Evolutionary conservation across 2,797 vertebrate genomes (phyloP).

Genomic region (Aulostomus chinensis): DNA sequence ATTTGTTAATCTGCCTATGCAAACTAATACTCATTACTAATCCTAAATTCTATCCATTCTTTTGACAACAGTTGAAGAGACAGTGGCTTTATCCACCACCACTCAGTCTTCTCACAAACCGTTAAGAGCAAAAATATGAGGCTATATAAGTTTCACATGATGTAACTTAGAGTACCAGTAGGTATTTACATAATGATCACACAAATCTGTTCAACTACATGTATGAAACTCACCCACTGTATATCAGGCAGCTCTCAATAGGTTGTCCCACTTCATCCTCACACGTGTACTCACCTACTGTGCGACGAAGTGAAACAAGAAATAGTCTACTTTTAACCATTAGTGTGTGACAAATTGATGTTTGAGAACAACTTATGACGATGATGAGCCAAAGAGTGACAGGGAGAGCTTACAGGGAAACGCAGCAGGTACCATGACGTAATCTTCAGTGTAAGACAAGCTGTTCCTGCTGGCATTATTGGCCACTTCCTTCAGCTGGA

Average conservation of each 20-base stretch:
- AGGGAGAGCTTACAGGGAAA: constrained; percentile 81
- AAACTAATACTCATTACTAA: background rate
- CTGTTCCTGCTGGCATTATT: constrained; percentile 82
- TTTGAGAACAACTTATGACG: background rate
- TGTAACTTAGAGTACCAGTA: too few relatives aligned
- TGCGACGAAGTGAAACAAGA: too few relatives aligned
- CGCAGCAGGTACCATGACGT: constrained; percentile 91
- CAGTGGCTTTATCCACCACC: background rate
- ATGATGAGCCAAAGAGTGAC: background rate
- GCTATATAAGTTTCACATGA: too few relatives aligned
- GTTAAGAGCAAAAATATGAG: too few relatives aligned
- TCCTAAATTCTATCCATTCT: background rate
- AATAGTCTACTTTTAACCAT: too few relatives aligned
- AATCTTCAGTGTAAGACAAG: constrained; percentile 88
- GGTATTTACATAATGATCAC: background rate
- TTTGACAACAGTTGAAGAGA: background rate
- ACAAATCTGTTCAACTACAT: background rate
- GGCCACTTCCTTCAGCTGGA: constrained; percentile 81
- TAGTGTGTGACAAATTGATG: background rate
- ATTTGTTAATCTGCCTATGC: constrained; percentile 1
- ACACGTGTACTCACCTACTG: constrained; percentile 82
- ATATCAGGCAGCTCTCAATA: constrained; percentile 86
- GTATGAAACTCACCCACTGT: constrained; percentile 85
- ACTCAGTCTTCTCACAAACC: too few relatives aligned
- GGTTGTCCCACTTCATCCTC: constrained; percentile 80